A percentile compares a stretch with the other conserved stretches of the same genome.
Evolutionary conservation across 2,797 vertebrate genomes (phyloP).

Genomic region (Thripadectes ignobilis): DNA sequence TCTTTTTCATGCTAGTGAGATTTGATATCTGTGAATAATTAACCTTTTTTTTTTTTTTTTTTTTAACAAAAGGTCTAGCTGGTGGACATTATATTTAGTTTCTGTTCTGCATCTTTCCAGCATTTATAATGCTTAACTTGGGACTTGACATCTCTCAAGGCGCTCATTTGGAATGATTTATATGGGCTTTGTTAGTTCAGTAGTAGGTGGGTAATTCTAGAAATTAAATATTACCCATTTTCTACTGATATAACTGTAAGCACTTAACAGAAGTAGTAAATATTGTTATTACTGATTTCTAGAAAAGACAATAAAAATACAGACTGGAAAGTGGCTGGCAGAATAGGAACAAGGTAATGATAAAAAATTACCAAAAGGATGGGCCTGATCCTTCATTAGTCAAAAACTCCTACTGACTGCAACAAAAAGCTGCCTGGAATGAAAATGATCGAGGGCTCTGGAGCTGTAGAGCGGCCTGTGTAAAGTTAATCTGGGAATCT

Average conservation of each 20-base stretch:
- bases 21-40: constrained; percentile 2
- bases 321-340: neutral
- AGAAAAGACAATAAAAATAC: constrained; percentile 6
- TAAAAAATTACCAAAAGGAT: neutral
- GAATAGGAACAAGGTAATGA: neutral
- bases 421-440: constrained; percentile 12
- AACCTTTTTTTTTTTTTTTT: neutral
- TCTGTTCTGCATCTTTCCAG: neutral
- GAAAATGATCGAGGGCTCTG: neutral
- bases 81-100: neutral
- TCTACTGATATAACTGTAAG: constrained; percentile 22
- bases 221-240: neutral
- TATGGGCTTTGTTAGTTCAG: constrained; percentile 5
- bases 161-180: constrained; percentile 48
- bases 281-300: constrained; percentile 16
- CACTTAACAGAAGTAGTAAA: constrained; percentile 30
- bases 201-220: constrained; percentile 12
- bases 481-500: constrained; percentile 33
- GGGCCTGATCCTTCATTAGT: neutral
- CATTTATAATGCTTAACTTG: constrained; percentile 31
- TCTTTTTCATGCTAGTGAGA: neutral
- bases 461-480: neutral
- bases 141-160: constrained; percentile 23
- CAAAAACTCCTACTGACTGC: constrained; percentile 2
- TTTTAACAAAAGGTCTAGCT: neutral